These are phyloP conservation scores for Dimorphilus gyrociliatus DNA, from an alignment of 2,888 invertebrate species.

Conservation along the genomic window DNA sequence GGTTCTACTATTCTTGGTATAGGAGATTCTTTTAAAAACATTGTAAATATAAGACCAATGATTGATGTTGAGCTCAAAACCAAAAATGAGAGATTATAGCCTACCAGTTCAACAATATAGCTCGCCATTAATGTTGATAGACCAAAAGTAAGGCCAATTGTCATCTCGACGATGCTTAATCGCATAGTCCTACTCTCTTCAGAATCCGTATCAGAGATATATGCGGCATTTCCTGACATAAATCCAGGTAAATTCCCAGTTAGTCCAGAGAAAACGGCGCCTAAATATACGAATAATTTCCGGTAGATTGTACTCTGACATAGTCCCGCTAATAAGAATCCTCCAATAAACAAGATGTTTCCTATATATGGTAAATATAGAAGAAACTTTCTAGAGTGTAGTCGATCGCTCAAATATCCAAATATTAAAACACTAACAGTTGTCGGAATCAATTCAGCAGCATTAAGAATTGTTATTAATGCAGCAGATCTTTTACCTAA, in stretches of 20 bases:
- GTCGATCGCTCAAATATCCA: conserved; percentile 31
- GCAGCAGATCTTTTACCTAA: too few species aligned
- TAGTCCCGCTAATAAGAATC: conserved; percentile 12
- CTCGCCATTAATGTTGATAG: too few species aligned
- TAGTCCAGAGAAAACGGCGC: conserved; percentile 10
- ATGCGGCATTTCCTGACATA: conserved; percentile 13
- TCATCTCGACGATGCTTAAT: conserved; percentile 13
- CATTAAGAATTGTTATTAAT: too few species aligned
- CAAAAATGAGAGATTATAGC: too few species aligned
- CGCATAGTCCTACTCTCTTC: conserved; percentile 10
- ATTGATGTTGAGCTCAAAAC: too few species aligned
- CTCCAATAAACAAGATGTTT: conserved; percentile 22
- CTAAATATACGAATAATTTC: too few species aligned
- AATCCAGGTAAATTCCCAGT: conserved; percentile 13
- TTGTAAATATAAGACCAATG: too few species aligned
- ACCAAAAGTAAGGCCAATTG: conserved; percentile 13
- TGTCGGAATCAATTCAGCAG: conserved; percentile 31
- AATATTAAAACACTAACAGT: conserved; percentile 26
- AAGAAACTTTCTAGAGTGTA: conserved; percentile 25
- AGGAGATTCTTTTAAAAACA: too few species aligned
- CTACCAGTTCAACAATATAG: too few species aligned
- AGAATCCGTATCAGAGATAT: conserved; percentile 15
- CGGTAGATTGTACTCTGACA: too few species aligned
- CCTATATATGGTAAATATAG: conserved; percentile 32
- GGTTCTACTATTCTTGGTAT: too few species aligned